phyloP scores from a whole-genome alignment of 2,113 vertebrate genomes.

The Labeo rohita region DNA sequence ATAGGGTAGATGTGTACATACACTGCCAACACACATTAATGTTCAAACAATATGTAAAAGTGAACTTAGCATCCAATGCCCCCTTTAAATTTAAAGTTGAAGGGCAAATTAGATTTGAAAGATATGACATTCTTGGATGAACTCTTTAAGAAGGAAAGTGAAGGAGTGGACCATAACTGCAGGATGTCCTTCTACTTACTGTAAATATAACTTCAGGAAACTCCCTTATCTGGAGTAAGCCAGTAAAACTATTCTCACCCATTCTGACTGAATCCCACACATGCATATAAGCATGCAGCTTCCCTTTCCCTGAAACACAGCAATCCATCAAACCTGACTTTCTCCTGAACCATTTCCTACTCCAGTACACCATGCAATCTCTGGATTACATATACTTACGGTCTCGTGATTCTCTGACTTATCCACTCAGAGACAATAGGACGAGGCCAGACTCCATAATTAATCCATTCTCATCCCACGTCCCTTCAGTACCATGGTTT shows the following conservation, averaged over 20 bases:
- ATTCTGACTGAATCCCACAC: conserved; percentile 17
- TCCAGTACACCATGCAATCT: not conserved
- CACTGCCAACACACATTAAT: too few species aligned
- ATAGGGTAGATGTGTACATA: too few species aligned
- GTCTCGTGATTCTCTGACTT: not conserved
- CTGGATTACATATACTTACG: not conserved
- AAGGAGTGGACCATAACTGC: not conserved
- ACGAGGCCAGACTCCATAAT: not conserved
- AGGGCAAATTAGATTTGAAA: not conserved
- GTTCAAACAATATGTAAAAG: too few species aligned
- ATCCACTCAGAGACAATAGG: not conserved
- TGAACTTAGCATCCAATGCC: too few species aligned
- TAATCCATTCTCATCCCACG: not conserved
- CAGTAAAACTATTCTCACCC: conserved; percentile 28
- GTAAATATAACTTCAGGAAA: conserved; percentile 32
- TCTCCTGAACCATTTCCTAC: not conserved
- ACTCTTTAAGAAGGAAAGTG: not conserved
- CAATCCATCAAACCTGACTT: conserved; percentile 11
- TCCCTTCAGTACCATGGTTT: not conserved
- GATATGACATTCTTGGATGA: not conserved
- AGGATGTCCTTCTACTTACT: conserved; percentile 8
- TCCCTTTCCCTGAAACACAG: not conserved
- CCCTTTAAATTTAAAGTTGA: not conserved
- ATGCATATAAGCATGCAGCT: not conserved
- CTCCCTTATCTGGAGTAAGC: conserved; percentile 18